phyloP scores from a whole-genome alignment of 2,113 vertebrate species.

The Haemorhous mexicanus region DNA sequence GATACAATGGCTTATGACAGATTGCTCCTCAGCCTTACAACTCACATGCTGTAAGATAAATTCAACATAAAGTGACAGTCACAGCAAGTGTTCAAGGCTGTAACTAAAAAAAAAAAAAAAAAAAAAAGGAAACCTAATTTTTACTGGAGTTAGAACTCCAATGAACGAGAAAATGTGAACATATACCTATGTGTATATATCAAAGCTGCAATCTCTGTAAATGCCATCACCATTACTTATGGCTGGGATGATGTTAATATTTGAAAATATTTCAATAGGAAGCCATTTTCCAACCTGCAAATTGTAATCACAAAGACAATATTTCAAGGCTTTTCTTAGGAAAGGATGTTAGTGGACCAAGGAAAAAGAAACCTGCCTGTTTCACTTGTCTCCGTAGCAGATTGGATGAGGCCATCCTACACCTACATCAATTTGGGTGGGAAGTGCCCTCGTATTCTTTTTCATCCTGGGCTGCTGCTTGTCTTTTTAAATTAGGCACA shows the following conservation, averaged over 20 bases:
- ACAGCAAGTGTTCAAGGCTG: constrained; percentile 63
- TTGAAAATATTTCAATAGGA: constrained; percentile 62
- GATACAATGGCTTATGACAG: constrained; percentile 62
- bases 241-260: constrained; percentile 46
- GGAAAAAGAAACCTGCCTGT: not conserved
- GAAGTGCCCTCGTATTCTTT: not conserved
- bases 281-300: constrained; percentile 38
- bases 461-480: not conserved
- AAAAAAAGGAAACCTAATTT: constrained; percentile 9
- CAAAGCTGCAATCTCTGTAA: constrained; percentile 58
- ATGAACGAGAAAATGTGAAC: constrained; percentile 63
- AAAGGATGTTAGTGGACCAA: constrained; percentile 34
- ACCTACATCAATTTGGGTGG: not conserved
- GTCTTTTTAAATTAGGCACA: constrained; percentile 61
- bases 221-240: constrained; percentile 59
- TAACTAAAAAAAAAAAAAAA: constrained; percentile 25
- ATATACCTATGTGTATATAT: constrained; percentile 21
- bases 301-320: constrained; percentile 58
- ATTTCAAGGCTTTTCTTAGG: constrained; percentile 42
- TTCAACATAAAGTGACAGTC: constrained; percentile 69
- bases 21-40: constrained; percentile 45
- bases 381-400: not conserved
- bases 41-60: constrained; percentile 63
- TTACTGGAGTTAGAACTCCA: constrained; percentile 64
- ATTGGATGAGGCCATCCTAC: not conserved